Evolutionary conservation across 2,797 vertebrate genomes (phyloP).

Genomic region (Sebastes ruberrimus): DNA sequence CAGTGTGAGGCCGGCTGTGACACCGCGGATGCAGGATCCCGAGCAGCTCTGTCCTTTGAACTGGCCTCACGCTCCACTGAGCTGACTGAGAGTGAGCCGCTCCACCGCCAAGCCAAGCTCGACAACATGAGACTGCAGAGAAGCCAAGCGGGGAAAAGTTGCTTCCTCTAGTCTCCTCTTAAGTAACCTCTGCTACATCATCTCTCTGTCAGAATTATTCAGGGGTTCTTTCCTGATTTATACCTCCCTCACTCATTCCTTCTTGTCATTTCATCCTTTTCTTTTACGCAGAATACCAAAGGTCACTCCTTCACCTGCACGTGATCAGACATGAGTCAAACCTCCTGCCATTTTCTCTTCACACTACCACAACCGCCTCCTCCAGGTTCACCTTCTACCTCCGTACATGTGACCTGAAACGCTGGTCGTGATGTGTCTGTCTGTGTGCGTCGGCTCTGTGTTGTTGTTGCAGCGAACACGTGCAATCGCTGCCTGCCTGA

Average conservation of each 20-base stretch:
- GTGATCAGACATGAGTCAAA: not conserved
- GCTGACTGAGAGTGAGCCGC: conserved; percentile 3
- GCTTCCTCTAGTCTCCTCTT: not conserved
- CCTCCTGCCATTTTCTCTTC: not conserved
- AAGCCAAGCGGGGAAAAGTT: not conserved
- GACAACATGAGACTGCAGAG: not conserved
- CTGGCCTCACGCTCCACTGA: conserved; percentile 5
- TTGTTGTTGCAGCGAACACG: conserved; percentile 41
- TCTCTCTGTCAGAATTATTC: not conserved
- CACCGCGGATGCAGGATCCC: conserved; percentile 3
- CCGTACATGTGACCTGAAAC: not conserved
- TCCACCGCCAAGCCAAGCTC: not conserved
- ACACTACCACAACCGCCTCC: not conserved
- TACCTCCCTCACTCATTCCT: not conserved
- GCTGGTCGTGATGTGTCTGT: not conserved
- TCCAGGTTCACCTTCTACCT: not conserved
- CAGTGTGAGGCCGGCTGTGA: not conserved
- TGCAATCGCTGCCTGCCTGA: conserved; percentile 35
- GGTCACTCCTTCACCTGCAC: not conserved
- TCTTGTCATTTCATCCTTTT: not conserved
- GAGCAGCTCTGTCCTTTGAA: conserved; percentile 15
- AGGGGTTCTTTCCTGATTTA: not conserved
- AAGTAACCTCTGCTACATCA: not conserved
- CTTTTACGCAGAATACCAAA: not conserved
- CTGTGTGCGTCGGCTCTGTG: conserved; percentile 2